A percentile compares a stretch with the other conserved stretches of the same genome.
Evolutionary conservation across 2,797 vertebrate genomes (phyloP).

Genomic region (Silurus lanzhouensis): DNA sequence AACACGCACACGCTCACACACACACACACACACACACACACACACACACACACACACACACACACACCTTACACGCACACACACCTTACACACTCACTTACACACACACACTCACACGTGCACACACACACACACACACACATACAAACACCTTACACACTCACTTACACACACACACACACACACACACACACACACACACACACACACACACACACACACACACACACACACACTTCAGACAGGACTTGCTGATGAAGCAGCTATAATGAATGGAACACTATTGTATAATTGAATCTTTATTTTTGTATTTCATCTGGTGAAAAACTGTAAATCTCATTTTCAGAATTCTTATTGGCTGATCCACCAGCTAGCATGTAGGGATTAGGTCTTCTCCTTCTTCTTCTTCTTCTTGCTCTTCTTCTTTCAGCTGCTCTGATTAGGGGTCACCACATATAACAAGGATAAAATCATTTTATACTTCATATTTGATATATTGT

Average conservation of each 20-base stretch:
- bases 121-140: conserved; percentile 21
- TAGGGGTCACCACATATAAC: too few relatives aligned
- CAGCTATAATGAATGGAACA: background rate
- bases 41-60: conserved; percentile 2
- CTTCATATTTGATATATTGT: background rate
- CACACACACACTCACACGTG: background rate
- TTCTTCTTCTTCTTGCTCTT: too few relatives aligned
- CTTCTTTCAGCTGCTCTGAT: too few relatives aligned
- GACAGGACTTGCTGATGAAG: background rate
- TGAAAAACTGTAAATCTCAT: background rate
- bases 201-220: background rate
- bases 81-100: too few relatives aligned
- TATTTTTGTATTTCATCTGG: background rate
- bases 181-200: conserved; percentile 23
- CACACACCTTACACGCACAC: too few relatives aligned
- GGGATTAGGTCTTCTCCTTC: background rate
- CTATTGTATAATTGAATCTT: background rate
- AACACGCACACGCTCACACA: conserved; percentile 17
- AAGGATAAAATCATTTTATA: too few relatives aligned
- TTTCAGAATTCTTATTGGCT: background rate
- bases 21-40: conserved; percentile 10
- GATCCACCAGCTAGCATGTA: background rate
- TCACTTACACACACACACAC: conserved; percentile 1
- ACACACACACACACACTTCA: background rate
- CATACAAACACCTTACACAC: background rate